A percentile compares a stretch with the other conserved stretches of the same genome.
phyloP scores from a whole-genome alignment of 1,140 invertebrate genomes.

The Trichomalopsis sarcophagae region DNA sequence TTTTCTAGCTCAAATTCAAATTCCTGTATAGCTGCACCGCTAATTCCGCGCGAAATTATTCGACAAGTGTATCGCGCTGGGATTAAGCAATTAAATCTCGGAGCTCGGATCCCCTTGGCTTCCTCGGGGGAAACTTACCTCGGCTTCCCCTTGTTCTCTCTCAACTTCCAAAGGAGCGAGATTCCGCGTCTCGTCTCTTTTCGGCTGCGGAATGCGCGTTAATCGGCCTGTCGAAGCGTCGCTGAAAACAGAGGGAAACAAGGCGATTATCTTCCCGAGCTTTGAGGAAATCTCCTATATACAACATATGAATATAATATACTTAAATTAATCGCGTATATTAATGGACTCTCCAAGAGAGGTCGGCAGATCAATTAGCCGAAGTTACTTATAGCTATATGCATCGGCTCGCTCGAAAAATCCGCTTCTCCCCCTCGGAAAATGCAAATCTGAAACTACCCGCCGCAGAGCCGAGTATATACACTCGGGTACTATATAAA shows the following conservation, averaged over 20 bases:
- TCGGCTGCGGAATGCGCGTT: conserved; percentile 28
- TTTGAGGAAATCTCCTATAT: background rate
- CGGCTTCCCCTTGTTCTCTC: conserved; percentile 68
- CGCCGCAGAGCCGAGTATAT: too few relatives aligned
- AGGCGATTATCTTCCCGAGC: conserved; percentile 21
- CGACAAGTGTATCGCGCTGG: conserved; percentile 51
- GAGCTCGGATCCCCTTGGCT: conserved; percentile 51
- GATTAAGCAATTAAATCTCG: conserved; percentile 53
- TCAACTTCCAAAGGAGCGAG: conserved; percentile 21
- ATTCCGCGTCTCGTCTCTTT: background rate
- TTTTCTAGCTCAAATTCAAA: background rate
- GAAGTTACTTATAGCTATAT: background rate
- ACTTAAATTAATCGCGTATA: too few relatives aligned
- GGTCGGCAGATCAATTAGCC: background rate
- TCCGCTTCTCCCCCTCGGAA: background rate
- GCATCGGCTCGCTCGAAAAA: background rate
- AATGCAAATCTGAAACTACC: background rate
- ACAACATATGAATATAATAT: background rate
- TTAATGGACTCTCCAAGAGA: too few relatives aligned
- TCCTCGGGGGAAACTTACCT: conserved; percentile 41
- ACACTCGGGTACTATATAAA: background rate
- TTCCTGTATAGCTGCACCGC: background rate
- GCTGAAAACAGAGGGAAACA: conserved; percentile 27
- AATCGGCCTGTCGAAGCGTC: conserved; percentile 5
- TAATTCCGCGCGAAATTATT: conserved; percentile 56